These are phyloP conservation scores for Octomys mimax DNA, from an alignment of 2,797 vertebrate species.

Conservation along the genomic window DNA sequence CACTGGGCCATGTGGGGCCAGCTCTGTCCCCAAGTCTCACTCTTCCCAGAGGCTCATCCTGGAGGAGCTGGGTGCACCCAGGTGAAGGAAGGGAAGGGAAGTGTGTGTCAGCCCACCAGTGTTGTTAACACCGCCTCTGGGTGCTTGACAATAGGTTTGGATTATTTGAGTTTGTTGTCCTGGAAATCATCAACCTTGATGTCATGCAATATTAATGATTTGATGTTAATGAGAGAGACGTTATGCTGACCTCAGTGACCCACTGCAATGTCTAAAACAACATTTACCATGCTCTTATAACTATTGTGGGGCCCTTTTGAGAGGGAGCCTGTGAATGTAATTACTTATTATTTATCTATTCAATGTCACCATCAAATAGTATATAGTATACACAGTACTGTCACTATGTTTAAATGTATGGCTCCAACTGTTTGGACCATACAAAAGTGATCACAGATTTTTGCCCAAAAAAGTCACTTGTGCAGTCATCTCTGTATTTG, in stretches of 20 bases:
- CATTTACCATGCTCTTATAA: background rate
- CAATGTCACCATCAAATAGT: background rate
- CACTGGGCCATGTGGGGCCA: background rate
- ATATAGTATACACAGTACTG: background rate
- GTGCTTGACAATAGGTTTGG: background rate
- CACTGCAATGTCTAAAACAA: background rate
- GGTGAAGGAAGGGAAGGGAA: too few species aligned
- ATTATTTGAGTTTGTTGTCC: background rate
- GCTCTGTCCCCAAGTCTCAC: background rate
- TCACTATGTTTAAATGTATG: background rate
- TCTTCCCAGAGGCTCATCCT: background rate
- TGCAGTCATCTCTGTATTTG: background rate
- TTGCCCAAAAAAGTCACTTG: background rate
- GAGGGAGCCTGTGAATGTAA: background rate
- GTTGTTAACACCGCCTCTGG: background rate
- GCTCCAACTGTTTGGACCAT: background rate
- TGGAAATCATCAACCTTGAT: background rate
- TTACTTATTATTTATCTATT: slow-evolving; percentile 46
- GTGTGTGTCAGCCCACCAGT: background rate
- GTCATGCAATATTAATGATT: background rate
- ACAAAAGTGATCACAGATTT: background rate
- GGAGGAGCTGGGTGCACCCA: background rate
- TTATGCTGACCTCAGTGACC: background rate
- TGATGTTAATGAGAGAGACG: slow-evolving; percentile 4
- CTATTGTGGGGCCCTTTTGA: background rate